Evolutionary conservation across 2,888 invertebrate genomes (phyloP).

Genomic region (Phyto melanocephala): DNA sequence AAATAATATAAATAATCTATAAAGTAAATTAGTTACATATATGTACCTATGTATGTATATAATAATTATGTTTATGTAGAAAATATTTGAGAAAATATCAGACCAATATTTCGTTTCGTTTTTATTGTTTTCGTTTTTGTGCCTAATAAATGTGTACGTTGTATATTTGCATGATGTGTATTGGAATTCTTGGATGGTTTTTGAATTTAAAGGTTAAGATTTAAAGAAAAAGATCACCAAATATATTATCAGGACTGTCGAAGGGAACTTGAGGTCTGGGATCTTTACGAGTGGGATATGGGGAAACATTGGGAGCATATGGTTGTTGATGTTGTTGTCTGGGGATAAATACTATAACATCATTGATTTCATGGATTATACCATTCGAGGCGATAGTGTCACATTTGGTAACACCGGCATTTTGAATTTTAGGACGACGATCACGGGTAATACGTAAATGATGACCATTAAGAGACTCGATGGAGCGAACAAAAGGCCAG

Average conservation of each 20-base stretch:
- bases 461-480: slow-evolving; percentile 75
- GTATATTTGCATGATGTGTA: not conserved
- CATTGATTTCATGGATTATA: slow-evolving; percentile 78
- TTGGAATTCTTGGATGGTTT: not conserved
- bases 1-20: too few species aligned
- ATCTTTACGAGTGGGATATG: slow-evolving; percentile 56
- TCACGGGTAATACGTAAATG: slow-evolving; percentile 77
- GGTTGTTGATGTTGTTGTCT: slow-evolving; percentile 66
- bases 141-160: slow-evolving; percentile 40
- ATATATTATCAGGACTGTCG: slow-evolving; percentile 61
- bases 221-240: slow-evolving; percentile 72
- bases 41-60: slow-evolving; percentile 12
- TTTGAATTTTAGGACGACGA: slow-evolving; percentile 78
- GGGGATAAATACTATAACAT: slow-evolving; percentile 73
- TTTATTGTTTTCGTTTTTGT: not conserved
- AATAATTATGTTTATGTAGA: slow-evolving; percentile 15
- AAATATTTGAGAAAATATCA: slow-evolving; percentile 49
- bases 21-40: too few species aligned
- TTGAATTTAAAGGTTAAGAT: not conserved
- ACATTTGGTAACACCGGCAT: slow-evolving; percentile 79
- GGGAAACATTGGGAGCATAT: slow-evolving; percentile 28
- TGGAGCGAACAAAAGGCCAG: slow-evolving; percentile 78
- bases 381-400: slow-evolving; percentile 78
- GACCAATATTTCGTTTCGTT: slow-evolving; percentile 17
- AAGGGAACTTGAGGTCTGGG: slow-evolving; percentile 16